Base-by-base conservation (phyloP, 2,888 invertebrate species). In the Resseliella maxima region DNA sequence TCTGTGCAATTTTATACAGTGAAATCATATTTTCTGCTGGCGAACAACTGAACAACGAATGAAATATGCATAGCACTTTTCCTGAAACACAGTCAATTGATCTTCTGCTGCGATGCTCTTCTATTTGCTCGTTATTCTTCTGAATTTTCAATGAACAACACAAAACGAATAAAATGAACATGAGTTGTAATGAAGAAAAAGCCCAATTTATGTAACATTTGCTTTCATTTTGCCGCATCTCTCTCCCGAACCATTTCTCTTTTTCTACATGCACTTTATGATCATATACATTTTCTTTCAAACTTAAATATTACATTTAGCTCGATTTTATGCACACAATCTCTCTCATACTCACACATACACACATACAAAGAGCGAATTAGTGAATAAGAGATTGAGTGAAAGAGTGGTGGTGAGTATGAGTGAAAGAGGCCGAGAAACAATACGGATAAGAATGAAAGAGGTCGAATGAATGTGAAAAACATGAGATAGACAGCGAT, bases 151-250 rank as follows among this genome's bases (percentile, higher is more conserved):
- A 72, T 72, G 72, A 72, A 72, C 12, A 1, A 8, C 8, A 18
- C 46, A 18, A 18, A 50, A 18, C 8, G 46, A 72, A 31, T 12
- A 35, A 3, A 59, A 24, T 3, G 27, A 59, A 24, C 6, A 5
- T 8, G 27, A 59, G 72, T 31, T 72, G 35, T 72, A 72, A 72
- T 72, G 72, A 72, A 72, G 72, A 72, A 72, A 72, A 72, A 72
- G 72, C 72, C 72, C 72, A 72, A 72, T 72, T 72, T 72, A 72
- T 72, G 72, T 31, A 72, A 31, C 31, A 72, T 72, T 72, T 72
- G 31, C 72, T 72, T 72, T 72, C 72, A 72, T 72, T 27, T 59
- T 12, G 12, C 5, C 72, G 72, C n/a, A n/a, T n/a, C 31, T 27
- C 46, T 18, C 15, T 18, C 2, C 24, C 31, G 31, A 72, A 35